Conservation (phyloP, 1,140 invertebrate species). For the Asobara japonica region DNA sequence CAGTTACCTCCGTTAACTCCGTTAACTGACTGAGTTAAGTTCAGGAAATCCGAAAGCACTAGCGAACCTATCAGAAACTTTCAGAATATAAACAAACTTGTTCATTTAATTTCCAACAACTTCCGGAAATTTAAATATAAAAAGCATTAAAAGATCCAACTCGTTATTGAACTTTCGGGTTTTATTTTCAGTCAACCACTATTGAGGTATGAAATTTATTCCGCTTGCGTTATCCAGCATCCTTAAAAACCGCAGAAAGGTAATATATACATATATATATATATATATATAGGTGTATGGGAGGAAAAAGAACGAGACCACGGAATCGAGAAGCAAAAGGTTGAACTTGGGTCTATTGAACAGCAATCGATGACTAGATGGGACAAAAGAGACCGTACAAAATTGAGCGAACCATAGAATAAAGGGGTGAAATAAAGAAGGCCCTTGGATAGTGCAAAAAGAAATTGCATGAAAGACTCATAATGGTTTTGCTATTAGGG, state of each 20-base stretch:
- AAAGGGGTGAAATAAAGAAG: constrained; percentile 2
- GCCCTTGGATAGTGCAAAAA: neutral
- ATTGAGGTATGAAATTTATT: constrained; percentile 28
- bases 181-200: neutral
- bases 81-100: too few species aligned
- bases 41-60: too few species aligned
- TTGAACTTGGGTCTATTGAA: neutral
- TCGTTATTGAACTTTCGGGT: neutral
- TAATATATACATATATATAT: neutral
- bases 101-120: too few species aligned
- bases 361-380: constrained; percentile 2
- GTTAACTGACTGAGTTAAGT: too few species aligned
- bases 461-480: neutral
- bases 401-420: constrained; percentile 1
- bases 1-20: too few species aligned
- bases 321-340: neutral
- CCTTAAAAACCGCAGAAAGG: constrained; percentile 4
- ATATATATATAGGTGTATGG: neutral
- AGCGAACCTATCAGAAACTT: too few species aligned
- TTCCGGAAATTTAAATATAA: too few species aligned
- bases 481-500: neutral
- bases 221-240: constrained; percentile 5
- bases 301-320: neutral
- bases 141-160: too few species aligned
- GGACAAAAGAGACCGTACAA: neutral